These are phyloP conservation scores for Solea senegalensis DNA, from an alignment of 2,113 vertebrate genomes.

Conservation along the genomic window DNA sequence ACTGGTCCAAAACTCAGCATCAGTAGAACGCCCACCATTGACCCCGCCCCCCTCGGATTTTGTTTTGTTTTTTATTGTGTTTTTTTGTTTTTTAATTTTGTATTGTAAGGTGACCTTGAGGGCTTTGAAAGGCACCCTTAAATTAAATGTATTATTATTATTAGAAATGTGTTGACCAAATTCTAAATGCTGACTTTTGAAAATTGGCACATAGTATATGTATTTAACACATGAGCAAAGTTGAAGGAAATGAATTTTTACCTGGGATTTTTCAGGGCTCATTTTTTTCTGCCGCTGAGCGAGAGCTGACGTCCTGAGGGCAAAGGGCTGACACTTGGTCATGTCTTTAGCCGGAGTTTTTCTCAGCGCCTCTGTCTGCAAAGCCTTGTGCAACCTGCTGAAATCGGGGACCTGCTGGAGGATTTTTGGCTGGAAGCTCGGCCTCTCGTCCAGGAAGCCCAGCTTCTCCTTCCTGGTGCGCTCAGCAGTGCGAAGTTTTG, in stretches of 20 bases:
- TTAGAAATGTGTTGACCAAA: no score
- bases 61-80: no score
- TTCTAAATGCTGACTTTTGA: no score
- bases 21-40: no score
- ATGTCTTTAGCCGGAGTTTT: conserved; percentile 79
- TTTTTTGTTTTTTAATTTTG: no score
- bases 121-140: no score
- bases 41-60: no score
- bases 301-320: conserved; percentile 85
- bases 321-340: conserved; percentile 89
- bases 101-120: no score
- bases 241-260: conserved; percentile 25
- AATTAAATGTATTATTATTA: no score
- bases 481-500: conserved; percentile 73
- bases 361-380: conserved; percentile 82
- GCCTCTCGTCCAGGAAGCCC: conserved; percentile 85
- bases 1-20: no score
- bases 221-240: no score
- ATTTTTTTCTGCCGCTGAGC: conserved; percentile 59
- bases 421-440: conserved; percentile 88
- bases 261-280: conserved; percentile 60
- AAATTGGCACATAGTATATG: no score
- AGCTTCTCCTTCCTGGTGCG: conserved; percentile 83
- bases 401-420: conserved; percentile 87
- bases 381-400: conserved; percentile 84